These are phyloP conservation scores for Pelvicachromis taeniatus DNA, from an alignment of 2,113 vertebrate species.

Conservation along the genomic window DNA sequence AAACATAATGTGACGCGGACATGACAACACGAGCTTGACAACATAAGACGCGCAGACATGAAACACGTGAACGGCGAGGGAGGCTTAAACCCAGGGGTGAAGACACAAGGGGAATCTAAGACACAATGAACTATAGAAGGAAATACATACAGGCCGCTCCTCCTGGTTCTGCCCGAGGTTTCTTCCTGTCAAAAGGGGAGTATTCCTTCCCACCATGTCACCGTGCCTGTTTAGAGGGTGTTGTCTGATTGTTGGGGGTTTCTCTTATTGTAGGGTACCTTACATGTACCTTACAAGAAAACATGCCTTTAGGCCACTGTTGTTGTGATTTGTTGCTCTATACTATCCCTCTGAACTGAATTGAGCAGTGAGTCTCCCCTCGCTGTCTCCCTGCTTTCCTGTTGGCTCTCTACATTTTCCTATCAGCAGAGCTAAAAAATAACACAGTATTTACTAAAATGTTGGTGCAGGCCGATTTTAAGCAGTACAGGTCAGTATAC, in stretches of 20 bases:
- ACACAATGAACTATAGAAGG: too few relatives aligned
- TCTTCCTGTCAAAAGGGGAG: neutral
- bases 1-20: neutral
- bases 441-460: neutral
- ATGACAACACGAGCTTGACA: too few relatives aligned
- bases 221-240: neutral
- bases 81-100: too few relatives aligned
- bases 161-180: neutral
- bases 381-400: neutral
- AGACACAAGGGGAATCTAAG: too few relatives aligned
- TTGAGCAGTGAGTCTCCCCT: neutral
- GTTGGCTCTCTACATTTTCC: neutral
- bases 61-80: neutral
- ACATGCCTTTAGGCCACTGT: neutral
- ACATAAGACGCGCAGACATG: neutral
- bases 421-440: neutral
- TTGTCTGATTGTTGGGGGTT: neutral
- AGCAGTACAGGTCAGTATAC: neutral
- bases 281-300: neutral
- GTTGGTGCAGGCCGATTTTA: neutral
- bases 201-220: neutral
- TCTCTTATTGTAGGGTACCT: neutral
- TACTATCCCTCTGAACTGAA: neutral
- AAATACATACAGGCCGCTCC: neutral
- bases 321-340: neutral